phyloP scores from a whole-genome alignment of 2,888 invertebrate species.

The Mycalesis mineus region DNA sequence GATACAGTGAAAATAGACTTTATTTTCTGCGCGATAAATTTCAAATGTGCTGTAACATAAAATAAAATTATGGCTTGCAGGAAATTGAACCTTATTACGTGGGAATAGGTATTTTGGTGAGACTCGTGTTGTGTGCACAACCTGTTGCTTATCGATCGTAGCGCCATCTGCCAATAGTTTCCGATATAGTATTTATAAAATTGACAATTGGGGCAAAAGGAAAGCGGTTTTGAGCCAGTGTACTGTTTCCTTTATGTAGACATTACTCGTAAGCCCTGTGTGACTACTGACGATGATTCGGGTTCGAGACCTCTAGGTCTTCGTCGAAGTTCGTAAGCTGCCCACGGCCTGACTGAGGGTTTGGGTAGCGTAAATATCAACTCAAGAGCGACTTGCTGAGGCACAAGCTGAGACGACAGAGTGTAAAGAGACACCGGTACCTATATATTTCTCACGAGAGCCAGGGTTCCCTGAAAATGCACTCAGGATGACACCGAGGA shows the following conservation, averaged over 20 bases:
- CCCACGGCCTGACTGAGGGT: too few species aligned
- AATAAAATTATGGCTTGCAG: neutral
- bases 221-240: neutral
- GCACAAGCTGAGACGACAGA: too few species aligned
- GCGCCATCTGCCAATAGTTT: slow-evolving; percentile 21
- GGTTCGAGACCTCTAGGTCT: too few species aligned
- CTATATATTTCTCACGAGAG: too few species aligned
- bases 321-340: too few species aligned
- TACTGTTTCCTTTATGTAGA: neutral
- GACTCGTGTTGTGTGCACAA: neutral
- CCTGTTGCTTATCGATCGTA: slow-evolving; percentile 25
- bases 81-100: slow-evolving; percentile 9
- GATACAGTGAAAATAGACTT: neutral
- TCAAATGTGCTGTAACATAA: neutral
- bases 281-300: too few species aligned
- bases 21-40: neutral
- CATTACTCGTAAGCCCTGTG: too few species aligned
- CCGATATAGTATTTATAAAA: slow-evolving; percentile 4
- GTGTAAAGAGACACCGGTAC: too few species aligned
- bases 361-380: too few species aligned
- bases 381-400: too few species aligned
- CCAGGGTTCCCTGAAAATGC: too few species aligned
- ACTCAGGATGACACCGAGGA: too few species aligned
- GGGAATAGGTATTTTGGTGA: neutral
- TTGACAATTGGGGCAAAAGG: neutral